Evolutionary conservation across 2,797 vertebrate species (phyloP).

Genomic region (Varecia variegata): DNA sequence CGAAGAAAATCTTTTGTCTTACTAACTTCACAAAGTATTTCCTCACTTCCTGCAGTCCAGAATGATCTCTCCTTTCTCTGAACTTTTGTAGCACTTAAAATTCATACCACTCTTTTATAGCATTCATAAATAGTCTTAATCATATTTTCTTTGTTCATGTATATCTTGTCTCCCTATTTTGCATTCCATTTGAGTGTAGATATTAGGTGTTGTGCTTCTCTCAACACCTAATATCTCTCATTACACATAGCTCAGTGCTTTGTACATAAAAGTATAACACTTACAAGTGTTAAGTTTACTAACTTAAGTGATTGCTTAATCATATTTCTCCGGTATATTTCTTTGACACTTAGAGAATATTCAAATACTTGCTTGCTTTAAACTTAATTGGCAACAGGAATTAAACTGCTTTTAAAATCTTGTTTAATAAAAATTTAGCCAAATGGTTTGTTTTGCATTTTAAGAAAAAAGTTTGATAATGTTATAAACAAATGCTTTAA

Average conservation of each 20-base stretch:
- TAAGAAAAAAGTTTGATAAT: background rate
- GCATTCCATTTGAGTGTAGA: background rate
- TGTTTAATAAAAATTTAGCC: conserved; percentile 19
- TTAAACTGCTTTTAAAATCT: background rate
- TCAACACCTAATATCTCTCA: too few species aligned
- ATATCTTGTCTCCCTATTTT: background rate
- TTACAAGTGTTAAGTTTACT: background rate
- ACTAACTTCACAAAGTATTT: background rate
- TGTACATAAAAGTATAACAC: background rate
- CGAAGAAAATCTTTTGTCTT: background rate
- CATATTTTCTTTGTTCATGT: background rate
- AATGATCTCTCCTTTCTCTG: background rate
- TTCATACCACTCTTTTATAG: background rate
- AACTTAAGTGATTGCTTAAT: background rate
- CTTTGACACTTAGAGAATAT: conserved; percentile 21
- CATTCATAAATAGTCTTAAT: background rate
- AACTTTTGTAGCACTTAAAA: background rate
- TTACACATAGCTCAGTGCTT: background rate
- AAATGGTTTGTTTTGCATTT: conserved; percentile 20
- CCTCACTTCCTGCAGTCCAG: background rate
- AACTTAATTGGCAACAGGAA: background rate
- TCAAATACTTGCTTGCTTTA: conserved; percentile 34
- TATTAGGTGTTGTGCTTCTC: background rate
- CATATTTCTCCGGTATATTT: conserved; percentile 4
- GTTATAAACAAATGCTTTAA: background rate